A percentile compares a stretch with the other conserved stretches of the same genome.
phyloP scores from a whole-genome alignment of 92 coral and sea anemone species.

The Virgularia gustaviana region DNA sequence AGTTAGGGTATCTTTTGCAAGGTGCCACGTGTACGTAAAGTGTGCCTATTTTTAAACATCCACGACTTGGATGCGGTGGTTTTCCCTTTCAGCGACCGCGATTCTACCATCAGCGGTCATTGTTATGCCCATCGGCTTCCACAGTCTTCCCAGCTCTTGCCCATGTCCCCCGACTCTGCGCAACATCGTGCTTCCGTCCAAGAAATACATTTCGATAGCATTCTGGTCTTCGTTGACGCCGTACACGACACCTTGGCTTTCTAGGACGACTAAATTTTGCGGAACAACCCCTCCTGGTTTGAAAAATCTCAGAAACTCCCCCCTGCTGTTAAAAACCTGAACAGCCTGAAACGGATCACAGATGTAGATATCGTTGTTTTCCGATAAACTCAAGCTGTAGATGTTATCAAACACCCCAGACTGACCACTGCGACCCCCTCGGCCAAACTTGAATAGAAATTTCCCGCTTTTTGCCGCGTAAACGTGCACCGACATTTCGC shows the following conservation, averaged over 20 bases:
- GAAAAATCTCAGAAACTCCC: conserved; percentile 49
- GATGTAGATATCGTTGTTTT: conserved; percentile 3
- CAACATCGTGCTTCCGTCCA: conserved; percentile 51
- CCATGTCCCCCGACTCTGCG: conserved; percentile 66
- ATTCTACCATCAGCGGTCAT: conserved; percentile 64
- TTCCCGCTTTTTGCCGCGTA: conserved; percentile 68
- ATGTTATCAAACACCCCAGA: conserved; percentile 6
- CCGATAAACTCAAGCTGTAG: not conserved
- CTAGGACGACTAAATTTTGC: conserved; percentile 56
- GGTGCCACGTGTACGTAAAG: no score
- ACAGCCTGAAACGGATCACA: conserved; percentile 29
- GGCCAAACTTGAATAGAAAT: conserved; percentile 84
- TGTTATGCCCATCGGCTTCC: conserved; percentile 65
- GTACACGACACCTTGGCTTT: conserved; percentile 46
- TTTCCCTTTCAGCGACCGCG: conserved; percentile 68
- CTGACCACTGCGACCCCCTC: conserved; percentile 37
- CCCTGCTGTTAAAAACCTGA: conserved; percentile 73
- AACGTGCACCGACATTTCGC: conserved; percentile 83
- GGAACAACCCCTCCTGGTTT: conserved; percentile 40
- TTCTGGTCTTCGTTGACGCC: conserved; percentile 63
- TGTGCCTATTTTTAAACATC: no score
- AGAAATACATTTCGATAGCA: conserved; percentile 56
- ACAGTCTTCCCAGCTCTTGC: conserved; percentile 59
- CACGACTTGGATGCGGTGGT: conserved; percentile 67
- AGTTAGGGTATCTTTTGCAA: no score